phyloP scores from a whole-genome alignment of 2,888 invertebrate genomes.

The Rugalucina vietnamica region DNA sequence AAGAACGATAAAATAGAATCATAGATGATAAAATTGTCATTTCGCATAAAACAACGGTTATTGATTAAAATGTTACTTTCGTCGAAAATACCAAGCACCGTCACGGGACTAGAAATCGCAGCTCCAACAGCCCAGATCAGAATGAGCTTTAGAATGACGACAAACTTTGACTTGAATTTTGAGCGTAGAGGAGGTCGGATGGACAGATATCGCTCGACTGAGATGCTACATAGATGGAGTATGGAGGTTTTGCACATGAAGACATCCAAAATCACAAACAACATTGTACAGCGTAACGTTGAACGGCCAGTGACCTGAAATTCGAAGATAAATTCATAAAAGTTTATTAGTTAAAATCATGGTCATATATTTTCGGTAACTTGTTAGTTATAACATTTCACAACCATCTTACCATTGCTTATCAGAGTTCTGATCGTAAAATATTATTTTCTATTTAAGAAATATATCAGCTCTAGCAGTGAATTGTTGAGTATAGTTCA shows the following conservation, averaged over 20 bases:
- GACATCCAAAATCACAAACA: constrained; percentile 86
- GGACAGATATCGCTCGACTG: constrained; percentile 91
- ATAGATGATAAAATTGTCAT: constrained; percentile 88
- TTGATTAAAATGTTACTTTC: constrained; percentile 87
- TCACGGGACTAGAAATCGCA: constrained; percentile 84
- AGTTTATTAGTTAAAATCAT: too few relatives aligned
- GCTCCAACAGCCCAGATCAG: constrained; percentile 96
- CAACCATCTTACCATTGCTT: too few relatives aligned
- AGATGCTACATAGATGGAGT: constrained; percentile 86
- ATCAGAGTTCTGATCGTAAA: too few relatives aligned
- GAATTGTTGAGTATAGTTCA: too few relatives aligned
- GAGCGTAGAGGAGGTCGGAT: constrained; percentile 93
- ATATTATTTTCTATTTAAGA: too few relatives aligned
- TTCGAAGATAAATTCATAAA: too few relatives aligned
- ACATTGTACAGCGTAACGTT: constrained; percentile 85
- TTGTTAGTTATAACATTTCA: too few relatives aligned
- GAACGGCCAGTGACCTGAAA: constrained; percentile 95
- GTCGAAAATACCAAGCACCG: constrained; percentile 85
- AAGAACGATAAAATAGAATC: constrained; percentile 98
- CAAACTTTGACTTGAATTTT: constrained; percentile 80
- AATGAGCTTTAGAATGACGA: constrained; percentile 89
- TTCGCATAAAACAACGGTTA: constrained; percentile 86
- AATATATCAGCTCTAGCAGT: too few relatives aligned
- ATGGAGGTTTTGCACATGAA: constrained; percentile 86
- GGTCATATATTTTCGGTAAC: too few relatives aligned